Conservation (phyloP, 2,797 vertebrate genomes). For the Eulemur rubriventer region DNA sequence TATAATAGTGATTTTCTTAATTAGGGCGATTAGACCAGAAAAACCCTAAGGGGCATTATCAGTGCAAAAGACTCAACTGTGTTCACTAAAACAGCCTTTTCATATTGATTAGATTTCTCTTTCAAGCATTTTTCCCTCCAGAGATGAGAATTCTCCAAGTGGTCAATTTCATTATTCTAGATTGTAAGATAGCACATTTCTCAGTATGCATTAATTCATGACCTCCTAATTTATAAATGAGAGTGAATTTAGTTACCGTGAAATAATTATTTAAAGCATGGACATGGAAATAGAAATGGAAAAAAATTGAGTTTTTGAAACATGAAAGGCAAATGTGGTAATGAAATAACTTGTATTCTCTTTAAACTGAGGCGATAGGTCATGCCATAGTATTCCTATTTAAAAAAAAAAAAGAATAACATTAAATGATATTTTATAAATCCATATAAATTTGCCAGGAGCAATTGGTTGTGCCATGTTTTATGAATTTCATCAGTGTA, state of each 20-base stretch:
- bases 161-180: not conserved
- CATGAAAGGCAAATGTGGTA: not conserved
- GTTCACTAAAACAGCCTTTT: not conserved
- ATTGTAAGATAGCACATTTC: not conserved
- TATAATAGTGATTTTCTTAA: not conserved
- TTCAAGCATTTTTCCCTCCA: not conserved
- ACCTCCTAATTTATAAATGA: not conserved
- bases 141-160: not conserved
- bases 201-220: not conserved
- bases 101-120: not conserved
- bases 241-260: not conserved
- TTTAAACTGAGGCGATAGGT: not conserved
- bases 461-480: not conserved
- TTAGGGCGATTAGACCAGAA: not conserved
- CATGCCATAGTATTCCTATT: not conserved
- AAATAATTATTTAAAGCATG: not conserved
- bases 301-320: not conserved
- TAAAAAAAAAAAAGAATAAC: not conserved
- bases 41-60: not conserved
- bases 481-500: not conserved
- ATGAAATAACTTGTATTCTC: not conserved
- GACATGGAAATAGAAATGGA: not conserved
- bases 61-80: not conserved
- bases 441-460: not conserved
- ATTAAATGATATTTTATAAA: conserved; percentile 23